Evolutionary conservation across 2,797 vertebrate species (phyloP), one percentile per base, ranked within the genome.

Genomic region (Atherinosoma microstoma): DNA sequence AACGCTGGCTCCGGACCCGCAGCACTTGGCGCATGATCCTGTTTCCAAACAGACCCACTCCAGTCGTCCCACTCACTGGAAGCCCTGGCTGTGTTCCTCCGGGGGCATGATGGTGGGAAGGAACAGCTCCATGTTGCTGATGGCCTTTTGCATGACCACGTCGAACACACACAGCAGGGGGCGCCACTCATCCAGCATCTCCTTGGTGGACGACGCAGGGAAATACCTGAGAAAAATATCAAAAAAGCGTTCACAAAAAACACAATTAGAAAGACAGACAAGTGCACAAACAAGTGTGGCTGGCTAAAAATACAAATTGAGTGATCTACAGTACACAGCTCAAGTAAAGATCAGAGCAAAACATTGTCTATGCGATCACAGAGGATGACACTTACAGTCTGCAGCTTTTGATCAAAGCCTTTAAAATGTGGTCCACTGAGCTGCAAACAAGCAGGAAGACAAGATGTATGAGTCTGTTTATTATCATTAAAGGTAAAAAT

Each of bases 171-270:
- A 99, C 94, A 99, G 94, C 85, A 98, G 94, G 85, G 98, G 97
- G 76, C 96, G 94, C 98, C 98, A 99, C 89, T 99, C 97, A 78
- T 96, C 96, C 78, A 99, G 92, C 98, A 99, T 99, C 89, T 99
- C 97, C 2, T 93, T 93, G 40, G 98, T 99, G 82, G 97, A 95
- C 2, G 96, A 94, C 38, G 89, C 91, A 6, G 97, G 96, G 87
- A 99, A 99, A 92, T 99, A 99, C 58, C 97, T 99, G 91, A 29
- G 11, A 12, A 68, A 54, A 51, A 54, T 35, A 24, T 24, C n/a
- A 73, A 4, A 30, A 22, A 2, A 36, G 51, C 10, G 9, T 35
- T 36, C 5, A 68, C 22, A 72, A n/a, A 56, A 13, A 71, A 20
- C 16, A 64, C 34, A 58, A 22, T 49, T 42, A 68, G 24, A n/a